Percentiles rank a stretch among this genome's conserved stretches.
Conservation (phyloP, 2,113 vertebrate species). For the Periophthalmodon schlosseri region DNA sequence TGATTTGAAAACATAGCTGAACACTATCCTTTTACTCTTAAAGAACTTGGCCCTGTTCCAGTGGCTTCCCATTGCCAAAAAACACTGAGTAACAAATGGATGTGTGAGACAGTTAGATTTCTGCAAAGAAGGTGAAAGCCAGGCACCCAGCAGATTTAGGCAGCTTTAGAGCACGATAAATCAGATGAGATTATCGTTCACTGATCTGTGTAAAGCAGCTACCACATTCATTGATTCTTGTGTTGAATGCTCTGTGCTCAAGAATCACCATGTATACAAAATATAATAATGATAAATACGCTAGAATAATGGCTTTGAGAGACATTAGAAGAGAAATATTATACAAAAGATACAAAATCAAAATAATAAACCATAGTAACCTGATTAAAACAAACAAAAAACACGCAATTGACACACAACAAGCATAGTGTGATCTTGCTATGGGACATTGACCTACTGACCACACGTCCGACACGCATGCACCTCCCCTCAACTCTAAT, state of each 20-base stretch:
- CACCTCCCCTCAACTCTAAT: constrained; percentile 45
- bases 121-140: constrained; percentile 56
- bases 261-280: constrained; percentile 19
- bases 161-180: constrained; percentile 68
- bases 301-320: neutral
- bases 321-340: neutral
- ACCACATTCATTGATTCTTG: constrained; percentile 61
- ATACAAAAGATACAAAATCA: neutral
- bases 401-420: neutral
- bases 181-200: constrained; percentile 68
- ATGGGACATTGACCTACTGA: constrained; percentile 62
- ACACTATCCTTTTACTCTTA: neutral
- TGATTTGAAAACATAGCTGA: neutral
- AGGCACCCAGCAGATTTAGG: constrained; percentile 58
- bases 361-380: neutral
- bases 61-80: neutral
- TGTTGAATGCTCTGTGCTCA: constrained; percentile 16
- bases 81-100: neutral
- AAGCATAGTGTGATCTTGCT: constrained; percentile 23
- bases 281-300: neutral
- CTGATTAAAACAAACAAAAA: neutral
- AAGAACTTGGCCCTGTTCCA: neutral
- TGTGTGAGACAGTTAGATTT: constrained; percentile 20
- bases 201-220: constrained; percentile 66
- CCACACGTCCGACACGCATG: constrained; percentile 44